These are phyloP conservation scores for Leptopterna dolabrata DNA, from an alignment of 2,888 invertebrate species.

Conservation along the genomic window DNA sequence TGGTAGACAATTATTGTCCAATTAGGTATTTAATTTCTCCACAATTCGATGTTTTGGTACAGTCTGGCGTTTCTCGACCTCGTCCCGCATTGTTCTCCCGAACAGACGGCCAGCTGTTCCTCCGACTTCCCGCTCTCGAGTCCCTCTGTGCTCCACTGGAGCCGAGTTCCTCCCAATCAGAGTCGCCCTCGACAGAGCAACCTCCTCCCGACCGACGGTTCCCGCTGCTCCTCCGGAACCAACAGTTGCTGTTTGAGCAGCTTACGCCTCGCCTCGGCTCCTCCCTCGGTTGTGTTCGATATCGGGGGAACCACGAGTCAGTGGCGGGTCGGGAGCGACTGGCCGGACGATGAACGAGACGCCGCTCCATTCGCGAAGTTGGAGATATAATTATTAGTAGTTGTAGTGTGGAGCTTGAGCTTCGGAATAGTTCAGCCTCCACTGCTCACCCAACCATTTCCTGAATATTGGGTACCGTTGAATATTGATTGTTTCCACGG, in stretches of 20 bases:
- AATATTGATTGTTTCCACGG: no score
- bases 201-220: background rate
- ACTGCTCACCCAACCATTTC: no score
- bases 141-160: slow-evolving; percentile 26
- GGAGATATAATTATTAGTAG: background rate
- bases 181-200: background rate
- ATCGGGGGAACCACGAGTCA: background rate
- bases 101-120: background rate
- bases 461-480: no score
- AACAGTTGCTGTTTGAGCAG: slow-evolving; percentile 27
- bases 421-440: background rate
- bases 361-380: background rate
- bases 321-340: background rate
- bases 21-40: background rate
- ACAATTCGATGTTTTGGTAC: background rate
- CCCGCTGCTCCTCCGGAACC: background rate
- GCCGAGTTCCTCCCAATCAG: slow-evolving; percentile 27
- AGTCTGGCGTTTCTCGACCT: background rate
- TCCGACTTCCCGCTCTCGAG: background rate
- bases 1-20: no score
- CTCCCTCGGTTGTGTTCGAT: background rate
- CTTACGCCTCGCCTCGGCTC: background rate
- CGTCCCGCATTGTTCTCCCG: background rate
- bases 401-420: background rate
- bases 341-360: no score